phyloP scores from a whole-genome alignment of 92 coral and sea anemone species.

The Palythoa grandis region DNA sequence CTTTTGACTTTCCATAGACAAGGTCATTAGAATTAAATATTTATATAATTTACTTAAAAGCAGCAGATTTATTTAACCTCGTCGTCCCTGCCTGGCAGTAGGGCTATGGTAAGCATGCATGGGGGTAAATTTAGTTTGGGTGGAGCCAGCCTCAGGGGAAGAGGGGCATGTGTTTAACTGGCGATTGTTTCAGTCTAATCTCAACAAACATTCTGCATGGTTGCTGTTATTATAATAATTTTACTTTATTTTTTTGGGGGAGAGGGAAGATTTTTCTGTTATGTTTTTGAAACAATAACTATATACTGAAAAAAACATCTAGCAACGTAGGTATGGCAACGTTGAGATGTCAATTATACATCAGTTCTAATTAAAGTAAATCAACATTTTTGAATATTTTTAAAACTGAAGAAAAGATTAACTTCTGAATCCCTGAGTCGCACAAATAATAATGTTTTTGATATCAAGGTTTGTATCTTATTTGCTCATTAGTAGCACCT shows the following conservation, averaged over 20 bases:
- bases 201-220: not conserved
- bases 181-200: not conserved
- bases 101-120: not conserved
- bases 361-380: not conserved
- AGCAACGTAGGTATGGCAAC: not conserved
- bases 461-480: not conserved
- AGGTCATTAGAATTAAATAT: not conserved
- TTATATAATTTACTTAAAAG: not conserved
- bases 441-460: not conserved
- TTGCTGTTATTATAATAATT: not conserved
- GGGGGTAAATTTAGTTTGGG: slow-evolving; percentile 24
- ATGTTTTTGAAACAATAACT: not conserved
- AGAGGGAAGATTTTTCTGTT: not conserved
- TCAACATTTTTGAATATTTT: not conserved
- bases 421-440: not conserved
- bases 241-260: not conserved
- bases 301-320: not conserved
- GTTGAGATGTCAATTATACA: not conserved
- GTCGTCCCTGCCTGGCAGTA: not conserved
- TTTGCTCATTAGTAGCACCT: not conserved
- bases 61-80: not conserved
- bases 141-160: slow-evolving; percentile 35
- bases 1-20: not conserved
- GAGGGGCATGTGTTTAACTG: not conserved
- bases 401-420: not conserved